These are phyloP conservation scores for Tetranychus cinnabarinus DNA, from an alignment of 1,140 invertebrate genomes.

Conservation along the genomic window DNA sequence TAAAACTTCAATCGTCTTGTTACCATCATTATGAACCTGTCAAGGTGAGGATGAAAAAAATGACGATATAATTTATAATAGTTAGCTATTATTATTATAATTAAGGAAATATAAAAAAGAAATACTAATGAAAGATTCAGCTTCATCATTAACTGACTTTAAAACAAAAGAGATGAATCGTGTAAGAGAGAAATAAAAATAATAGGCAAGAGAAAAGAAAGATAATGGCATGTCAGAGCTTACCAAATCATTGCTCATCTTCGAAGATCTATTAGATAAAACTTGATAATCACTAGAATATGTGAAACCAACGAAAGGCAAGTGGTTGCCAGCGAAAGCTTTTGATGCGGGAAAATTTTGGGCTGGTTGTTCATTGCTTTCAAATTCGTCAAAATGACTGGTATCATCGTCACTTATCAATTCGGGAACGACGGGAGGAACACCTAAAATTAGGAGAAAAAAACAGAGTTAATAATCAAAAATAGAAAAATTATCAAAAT, in stretches of 20 bases:
- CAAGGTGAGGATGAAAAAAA: not conserved
- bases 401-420: slow-evolving; percentile 87
- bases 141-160: no score
- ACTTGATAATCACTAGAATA: slow-evolving; percentile 37
- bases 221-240: no score
- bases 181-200: no score
- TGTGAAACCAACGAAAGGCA: slow-evolving; percentile 96
- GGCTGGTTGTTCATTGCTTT: slow-evolving; percentile 50
- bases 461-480: not conserved
- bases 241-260: not conserved
- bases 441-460: slow-evolving; percentile 25
- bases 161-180: no score
- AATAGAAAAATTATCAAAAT: no score
- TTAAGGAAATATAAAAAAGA: not conserved
- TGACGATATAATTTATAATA: no score
- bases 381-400: slow-evolving; percentile 92
- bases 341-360: slow-evolving; percentile 81
- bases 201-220: not conserved
- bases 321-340: slow-evolving; percentile 90
- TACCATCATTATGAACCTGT: slow-evolving; percentile 12
- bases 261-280: not conserved
- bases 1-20: slow-evolving; percentile 16
- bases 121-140: not conserved
- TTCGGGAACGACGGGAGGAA: slow-evolving; percentile 88
- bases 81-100: no score